Percentiles rank a stretch among this genome's conserved stretches.
phyloP scores from a whole-genome alignment of 2,113 vertebrate species.

The Todiramphus saurophagus region DNA sequence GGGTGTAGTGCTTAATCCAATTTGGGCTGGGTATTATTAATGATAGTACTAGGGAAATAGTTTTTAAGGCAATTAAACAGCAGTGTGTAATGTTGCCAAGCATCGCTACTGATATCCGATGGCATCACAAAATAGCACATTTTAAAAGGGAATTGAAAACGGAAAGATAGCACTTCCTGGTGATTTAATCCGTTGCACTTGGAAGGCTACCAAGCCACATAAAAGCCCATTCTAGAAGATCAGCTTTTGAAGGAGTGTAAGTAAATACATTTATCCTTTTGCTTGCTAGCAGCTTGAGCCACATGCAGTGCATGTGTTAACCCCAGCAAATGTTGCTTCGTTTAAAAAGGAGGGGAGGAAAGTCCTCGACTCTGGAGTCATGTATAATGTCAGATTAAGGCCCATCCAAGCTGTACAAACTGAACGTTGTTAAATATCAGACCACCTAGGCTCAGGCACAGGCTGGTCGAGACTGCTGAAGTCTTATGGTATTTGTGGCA shows the following conservation, averaged over 20 bases:
- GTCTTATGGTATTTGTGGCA: background rate
- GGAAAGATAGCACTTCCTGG: constrained; percentile 49
- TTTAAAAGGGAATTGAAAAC: constrained; percentile 35
- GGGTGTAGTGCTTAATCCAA: constrained; percentile 69
- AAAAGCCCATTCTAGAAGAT: constrained; percentile 28
- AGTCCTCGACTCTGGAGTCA: background rate
- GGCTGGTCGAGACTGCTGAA: background rate
- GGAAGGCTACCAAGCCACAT: constrained; percentile 57
- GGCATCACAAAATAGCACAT: constrained; percentile 51
- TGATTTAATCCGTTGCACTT: constrained; percentile 58
- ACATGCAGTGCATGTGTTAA: background rate
- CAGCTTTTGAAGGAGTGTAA: constrained; percentile 7
- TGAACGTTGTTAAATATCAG: background rate
- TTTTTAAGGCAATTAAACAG: constrained; percentile 75
- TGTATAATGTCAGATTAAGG: background rate
- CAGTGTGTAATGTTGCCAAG: constrained; percentile 62
- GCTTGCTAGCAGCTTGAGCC: background rate
- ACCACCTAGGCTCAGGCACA: background rate
- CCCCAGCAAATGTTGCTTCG: background rate
- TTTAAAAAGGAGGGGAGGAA: background rate
- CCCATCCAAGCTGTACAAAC: background rate
- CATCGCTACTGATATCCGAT: constrained; percentile 47
- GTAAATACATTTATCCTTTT: constrained; percentile 38
- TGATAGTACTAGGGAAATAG: constrained; percentile 63
- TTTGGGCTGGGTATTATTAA: constrained; percentile 71